Evolutionary conservation across 1,140 invertebrate genomes (phyloP), one percentile per base, ranked within the genome.

Genomic region (Pectinophora gossypiella): DNA sequence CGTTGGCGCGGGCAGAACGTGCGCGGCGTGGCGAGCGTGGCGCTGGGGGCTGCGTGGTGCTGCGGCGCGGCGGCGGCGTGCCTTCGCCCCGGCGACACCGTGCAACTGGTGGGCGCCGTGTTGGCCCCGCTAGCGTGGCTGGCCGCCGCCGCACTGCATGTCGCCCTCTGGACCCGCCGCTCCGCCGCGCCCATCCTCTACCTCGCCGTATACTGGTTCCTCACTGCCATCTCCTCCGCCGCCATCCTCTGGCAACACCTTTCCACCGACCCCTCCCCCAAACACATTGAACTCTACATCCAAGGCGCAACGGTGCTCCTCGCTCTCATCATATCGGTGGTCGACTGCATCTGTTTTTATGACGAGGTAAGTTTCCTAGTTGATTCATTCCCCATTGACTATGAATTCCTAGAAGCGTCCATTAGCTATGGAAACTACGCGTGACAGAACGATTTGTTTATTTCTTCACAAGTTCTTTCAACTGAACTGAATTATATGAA

Each of bases 341-440:
- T 82, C n/a, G 83, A 86, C 44, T 73, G 71, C 48, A 19, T 81
- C 19, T 83, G 83, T 55, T 86, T 86, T 64, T 84, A 81, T 61
- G 78, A 84, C 40, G 76, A 81, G 74, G 83, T 86, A 67, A 73
- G n/a, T 60, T 67, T 52, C 3, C 36, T 12, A 12, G 27, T 32
- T 32, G 9, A 32, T n/a, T n/a, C n/a, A n/a, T n/a, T n/a, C n/a
- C n/a, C n/a, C n/a, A n/a, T n/a, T 21, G n/a, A n/a, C n/a, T n/a
- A n/a, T n/a, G n/a, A n/a, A n/a, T n/a, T n/a, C n/a, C n/a, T n/a
- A n/a, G n/a, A n/a, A n/a, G n/a, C n/a, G n/a, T n/a, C n/a, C n/a
- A n/a, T n/a, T n/a, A n/a, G n/a, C n/a, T n/a, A n/a, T n/a, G n/a
- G n/a, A n/a, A n/a, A n/a, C n/a, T n/a, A n/a, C n/a, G n/a, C n/a